phyloP scores from a whole-genome alignment of 2,888 invertebrate genomes.

The Dermolepida albohirtum region DNA sequence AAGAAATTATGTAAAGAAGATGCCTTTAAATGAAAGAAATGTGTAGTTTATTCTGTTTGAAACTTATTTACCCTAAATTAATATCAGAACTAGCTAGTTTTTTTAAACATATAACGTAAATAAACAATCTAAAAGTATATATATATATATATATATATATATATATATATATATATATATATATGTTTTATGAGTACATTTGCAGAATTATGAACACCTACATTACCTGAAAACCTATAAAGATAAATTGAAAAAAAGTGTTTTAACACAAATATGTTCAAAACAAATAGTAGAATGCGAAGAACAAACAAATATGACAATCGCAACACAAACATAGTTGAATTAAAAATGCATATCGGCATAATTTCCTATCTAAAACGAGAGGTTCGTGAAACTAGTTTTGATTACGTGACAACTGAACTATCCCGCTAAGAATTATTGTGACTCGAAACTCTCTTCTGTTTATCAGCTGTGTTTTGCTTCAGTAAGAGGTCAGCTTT shows the following conservation, averaged over 20 bases:
- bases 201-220: too few species aligned
- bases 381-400: slow-evolving; percentile 26
- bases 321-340: background rate
- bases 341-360: background rate
- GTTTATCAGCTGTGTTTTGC: slow-evolving; percentile 41
- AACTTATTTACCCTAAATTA: too few species aligned
- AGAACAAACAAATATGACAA: background rate
- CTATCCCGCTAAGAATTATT: background rate
- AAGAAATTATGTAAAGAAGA: too few species aligned
- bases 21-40: too few species aligned
- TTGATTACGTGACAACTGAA: slow-evolving; percentile 21
- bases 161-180: too few species aligned
- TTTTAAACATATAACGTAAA: too few species aligned
- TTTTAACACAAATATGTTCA: background rate
- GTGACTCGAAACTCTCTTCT: slow-evolving; percentile 36
- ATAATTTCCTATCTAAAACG: background rate
- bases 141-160: too few species aligned
- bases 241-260: slow-evolving; percentile 9
- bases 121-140: too few species aligned
- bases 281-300: slow-evolving; percentile 7
- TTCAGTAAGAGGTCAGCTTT: slow-evolving; percentile 19
- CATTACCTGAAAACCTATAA: slow-evolving; percentile 9
- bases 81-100: too few species aligned
- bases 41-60: too few species aligned
- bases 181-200: too few species aligned